phyloP scores from a whole-genome alignment of 2,888 invertebrate genomes.

The Sympetrum striolatum region DNA sequence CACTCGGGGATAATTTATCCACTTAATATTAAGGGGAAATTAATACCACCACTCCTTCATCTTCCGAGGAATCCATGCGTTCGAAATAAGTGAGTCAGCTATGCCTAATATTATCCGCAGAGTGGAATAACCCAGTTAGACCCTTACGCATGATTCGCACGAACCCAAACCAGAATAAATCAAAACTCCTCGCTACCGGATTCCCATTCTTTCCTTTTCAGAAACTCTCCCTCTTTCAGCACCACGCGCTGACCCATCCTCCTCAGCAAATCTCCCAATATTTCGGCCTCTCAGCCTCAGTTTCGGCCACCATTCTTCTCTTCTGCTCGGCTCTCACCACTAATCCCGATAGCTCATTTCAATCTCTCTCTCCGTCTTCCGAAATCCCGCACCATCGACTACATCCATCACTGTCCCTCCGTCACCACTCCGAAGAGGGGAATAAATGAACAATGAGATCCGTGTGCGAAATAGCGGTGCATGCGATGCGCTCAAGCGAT shows the following conservation, averaged over 20 bases:
- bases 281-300: conserved; percentile 31
- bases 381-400: conserved; percentile 41
- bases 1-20: too few species aligned
- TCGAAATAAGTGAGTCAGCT: not conserved
- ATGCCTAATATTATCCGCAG: not conserved
- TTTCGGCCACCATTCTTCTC: conserved; percentile 34
- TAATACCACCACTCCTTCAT: too few species aligned
- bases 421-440: conserved; percentile 25
- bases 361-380: conserved; percentile 2
- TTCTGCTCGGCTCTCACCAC: conserved; percentile 11
- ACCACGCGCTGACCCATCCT: not conserved
- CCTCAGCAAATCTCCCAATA: conserved; percentile 28
- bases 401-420: conserved; percentile 30
- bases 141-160: not conserved
- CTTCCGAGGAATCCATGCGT: too few species aligned
- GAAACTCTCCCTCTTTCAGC: not conserved
- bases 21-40: too few species aligned
- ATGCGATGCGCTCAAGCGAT: conserved; percentile 39
- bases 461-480: conserved; percentile 35
- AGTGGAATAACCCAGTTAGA: not conserved
- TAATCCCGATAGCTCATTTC: conserved; percentile 40
- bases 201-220: not conserved
- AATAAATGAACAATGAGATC: conserved; percentile 42
- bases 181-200: not conserved
- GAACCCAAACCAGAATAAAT: not conserved